Base-by-base conservation (phyloP, 2,113 vertebrate species). In the Dasyprocta punctata region DNA sequence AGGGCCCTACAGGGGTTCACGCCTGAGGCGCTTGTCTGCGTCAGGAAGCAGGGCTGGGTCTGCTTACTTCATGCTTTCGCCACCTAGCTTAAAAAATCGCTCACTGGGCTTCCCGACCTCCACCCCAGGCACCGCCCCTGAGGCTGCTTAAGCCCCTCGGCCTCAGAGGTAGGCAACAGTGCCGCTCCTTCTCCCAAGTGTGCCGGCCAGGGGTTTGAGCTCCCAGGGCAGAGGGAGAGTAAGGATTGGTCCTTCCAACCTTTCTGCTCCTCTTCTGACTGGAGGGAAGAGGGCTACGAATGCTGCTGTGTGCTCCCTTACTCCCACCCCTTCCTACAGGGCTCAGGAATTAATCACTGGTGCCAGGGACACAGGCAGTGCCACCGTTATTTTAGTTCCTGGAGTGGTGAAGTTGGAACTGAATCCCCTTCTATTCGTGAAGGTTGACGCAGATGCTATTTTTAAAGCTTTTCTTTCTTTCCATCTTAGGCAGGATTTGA, bases 391-490 rank as follows among this genome's bases (percentile, higher is more conserved):
- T 58, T 22, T 33, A 78, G 54, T 41, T 65, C 47, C 22, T 47
- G 16, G 13, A 73, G 41, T 56, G 28, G 41, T 56, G 63, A 81
- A 47, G 20, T 0, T 86, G 86, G 69, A 52, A 89, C 44, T 2
- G 9, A 84, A 75, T 61, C 54, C 61, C 10, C 81, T 83, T 88
- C 83, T 82, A 56, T 91, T 94, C 49, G n/a, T 78, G 71, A 88
- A 94, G 41, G 52, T 54, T 94, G 67, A 81, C 56, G 93, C 61
- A 47, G 73, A 38, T 65, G 60, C 89, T 94, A 30, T 61, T 92
- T 89, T 95, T 65, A 89, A 90, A 12, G 33, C 61, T 73, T 77
- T 38, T 54, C 17, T 85, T 94, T 92, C 93, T 67, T 86, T 97
- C 92, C 11, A 10, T 94, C 54, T 80, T 80, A 69, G 83, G 26